Evolutionary conservation across 2,113 vertebrate genomes (phyloP), one percentile per base, ranked within the genome.

Genomic region (Salvelinus sp.): DNA sequence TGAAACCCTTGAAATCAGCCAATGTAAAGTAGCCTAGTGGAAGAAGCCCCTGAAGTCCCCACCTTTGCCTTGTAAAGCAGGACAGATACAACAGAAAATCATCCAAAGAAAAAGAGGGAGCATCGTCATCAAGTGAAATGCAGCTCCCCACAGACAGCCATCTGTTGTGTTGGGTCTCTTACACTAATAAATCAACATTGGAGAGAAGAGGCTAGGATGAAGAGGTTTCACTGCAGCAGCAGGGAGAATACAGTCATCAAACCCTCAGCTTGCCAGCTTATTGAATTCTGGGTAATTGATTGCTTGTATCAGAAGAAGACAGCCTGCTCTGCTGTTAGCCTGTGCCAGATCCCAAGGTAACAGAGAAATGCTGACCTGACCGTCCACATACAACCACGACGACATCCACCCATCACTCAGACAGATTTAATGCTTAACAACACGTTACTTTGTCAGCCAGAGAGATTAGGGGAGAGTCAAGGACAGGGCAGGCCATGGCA

Each of bases 391-490:
- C 78, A 38, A 38, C 33, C 33, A 38, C 33, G 7, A 38, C 6
- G 23, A 81, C 2, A 13, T 27, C 74, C 12, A 72, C 82, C 72
- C 83, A 75, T 77, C 76, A 71, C 14, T 76, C 76, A 64, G 82
- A 80, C 73, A 83, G 82, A 88, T 87, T 88, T 85, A 91, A 76
- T 62, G 77, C 60, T 79, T 18, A 6, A 78, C 73, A 38, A 78
- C 0, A n/a, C n/a, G 20, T 80, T 78, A 67, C 13, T 0, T 44
- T 82, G 88, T 86, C 76, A 79, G 58, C 76, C 72, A 23, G 44
- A 69, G 74, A 79, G 82, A 91, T 88, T 83, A 88, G 25, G 76
- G 70, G 73, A 27, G 30, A 33, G 73, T 74, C 77, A 65, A 2
- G 38, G 69, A 68, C 60, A 67, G 47, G 23, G 22, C 16, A 20